A percentile compares a stretch with the other conserved stretches of the same genome.
These are phyloP conservation scores for Eupithecia pulchellata DNA, from an alignment of 2,888 invertebrate genomes.

Conservation along the genomic window DNA sequence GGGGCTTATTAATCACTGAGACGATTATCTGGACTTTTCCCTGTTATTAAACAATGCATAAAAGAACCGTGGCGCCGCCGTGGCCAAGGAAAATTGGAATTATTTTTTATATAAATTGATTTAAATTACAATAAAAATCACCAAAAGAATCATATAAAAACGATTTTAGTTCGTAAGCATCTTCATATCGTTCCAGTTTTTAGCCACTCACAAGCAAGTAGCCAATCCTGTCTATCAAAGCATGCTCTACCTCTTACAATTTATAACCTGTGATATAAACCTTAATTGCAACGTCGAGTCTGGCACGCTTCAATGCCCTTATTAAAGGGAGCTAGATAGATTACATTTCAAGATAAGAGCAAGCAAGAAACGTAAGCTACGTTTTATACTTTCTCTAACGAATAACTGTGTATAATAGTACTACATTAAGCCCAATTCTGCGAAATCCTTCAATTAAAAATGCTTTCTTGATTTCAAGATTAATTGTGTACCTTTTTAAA, in stretches of 20 bases:
- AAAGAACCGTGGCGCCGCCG: no score
- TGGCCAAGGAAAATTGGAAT: no score
- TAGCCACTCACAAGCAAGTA: neutral
- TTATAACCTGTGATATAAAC: slow-evolving; percentile 21
- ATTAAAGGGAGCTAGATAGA: slow-evolving; percentile 19
- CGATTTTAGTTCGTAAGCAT: no score
- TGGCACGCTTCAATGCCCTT: slow-evolving; percentile 11
- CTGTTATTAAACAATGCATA: neutral
- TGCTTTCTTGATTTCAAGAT: no score
- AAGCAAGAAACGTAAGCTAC: no score
- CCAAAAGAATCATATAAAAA: no score
- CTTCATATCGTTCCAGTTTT: neutral
- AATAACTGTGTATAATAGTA: no score
- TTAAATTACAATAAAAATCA: no score
- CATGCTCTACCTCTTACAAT: slow-evolving; percentile 8
- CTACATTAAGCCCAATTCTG: no score
- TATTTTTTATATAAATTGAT: no score
- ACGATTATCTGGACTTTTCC: neutral
- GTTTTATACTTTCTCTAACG: no score
- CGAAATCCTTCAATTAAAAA: no score
- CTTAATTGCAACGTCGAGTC: slow-evolving; percentile 17
- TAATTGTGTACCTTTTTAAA: neutral
- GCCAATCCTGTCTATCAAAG: neutral
- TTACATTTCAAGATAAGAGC: slow-evolving; percentile 17
- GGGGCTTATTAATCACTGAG: neutral